Base-by-base conservation (phyloP, 1,140 invertebrate species). In the Drosophila subpulchrella region DNA sequence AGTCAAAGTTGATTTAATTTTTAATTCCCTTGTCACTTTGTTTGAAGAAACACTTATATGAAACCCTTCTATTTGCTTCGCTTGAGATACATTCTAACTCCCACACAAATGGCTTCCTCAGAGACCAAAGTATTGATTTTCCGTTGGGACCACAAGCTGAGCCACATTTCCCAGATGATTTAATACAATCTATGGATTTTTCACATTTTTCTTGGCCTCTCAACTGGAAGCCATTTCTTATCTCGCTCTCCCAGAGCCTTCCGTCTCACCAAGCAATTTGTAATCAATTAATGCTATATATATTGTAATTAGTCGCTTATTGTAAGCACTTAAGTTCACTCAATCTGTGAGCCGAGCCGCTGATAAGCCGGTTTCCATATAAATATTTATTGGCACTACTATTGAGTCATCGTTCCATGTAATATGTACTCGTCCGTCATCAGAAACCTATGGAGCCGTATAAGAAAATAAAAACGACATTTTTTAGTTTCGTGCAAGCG, bases 261-360 rank as follows among this genome's bases (percentile, higher is more conserved):
- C 34, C 24, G 61, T 44, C 60, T 44, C 47, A 11, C 15, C n/a
- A n/a, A 70, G 81, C 81, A 84, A 84, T 83, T 83, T 79, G 70
- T 84, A 71, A 71, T 68, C 81, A 83, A 82, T 83, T 83, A 84
- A 60, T 65, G 50, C 59, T 65, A 79, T 83, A 66, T 83, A 70
- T 75, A 78, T 78, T 63, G 38, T 66, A 57, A 83, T 74, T 74
- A 82, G 75, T 72, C 57, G 53, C 62, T 53, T 68, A 44, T 62
- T 36, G 36, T 30, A 30, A 20, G 67, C 51, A 71, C 62, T 70
- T 50, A 15, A 42, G 63, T 38, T 42, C 17, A 51, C n/a, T 54
- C 62, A 68, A 68, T 61, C 56, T 54, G 57, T 42, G 32, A 30
- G 32, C 20, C 38, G 41, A 38, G 20, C 44, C 13, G 10, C 79